These are phyloP conservation scores for Nymphicus hollandicus DNA, from an alignment of 2,113 vertebrate genomes.

Conservation along the genomic window DNA sequence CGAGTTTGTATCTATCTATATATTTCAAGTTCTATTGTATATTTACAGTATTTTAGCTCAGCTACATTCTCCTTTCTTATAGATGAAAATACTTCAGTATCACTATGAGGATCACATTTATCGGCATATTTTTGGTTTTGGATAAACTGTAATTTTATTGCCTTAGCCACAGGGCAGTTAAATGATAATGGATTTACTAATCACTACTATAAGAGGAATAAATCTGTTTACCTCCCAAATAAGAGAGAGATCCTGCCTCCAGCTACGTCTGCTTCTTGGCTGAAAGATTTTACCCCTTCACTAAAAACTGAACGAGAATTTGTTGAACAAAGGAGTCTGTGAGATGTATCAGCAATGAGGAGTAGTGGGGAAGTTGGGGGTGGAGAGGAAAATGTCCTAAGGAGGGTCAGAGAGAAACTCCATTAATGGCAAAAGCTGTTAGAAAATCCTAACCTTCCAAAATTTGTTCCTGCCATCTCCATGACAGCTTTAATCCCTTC, in stretches of 20 bases:
- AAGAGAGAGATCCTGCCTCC: not conserved
- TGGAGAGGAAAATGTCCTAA: not conserved
- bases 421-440: not conserved
- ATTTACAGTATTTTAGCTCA: not conserved
- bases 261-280: not conserved
- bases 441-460: not conserved
- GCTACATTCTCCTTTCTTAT: not conserved
- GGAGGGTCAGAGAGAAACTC: not conserved
- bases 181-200: not conserved
- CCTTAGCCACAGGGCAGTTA: not conserved
- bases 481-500: not conserved
- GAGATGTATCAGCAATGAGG: not conserved
- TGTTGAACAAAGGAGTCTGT: not conserved
- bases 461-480: not conserved
- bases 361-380: not conserved
- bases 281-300: not conserved
- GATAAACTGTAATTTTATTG: not conserved
- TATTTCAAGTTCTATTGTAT: not conserved
- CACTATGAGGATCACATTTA: not conserved
- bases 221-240: constrained; percentile 27
- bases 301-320: not conserved
- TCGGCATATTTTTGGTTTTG: not conserved
- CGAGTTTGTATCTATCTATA: not conserved
- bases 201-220: not conserved
- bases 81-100: not conserved